phyloP scores from a whole-genome alignment of 2,888 invertebrate species.

The Mimachlamys varia region DNA sequence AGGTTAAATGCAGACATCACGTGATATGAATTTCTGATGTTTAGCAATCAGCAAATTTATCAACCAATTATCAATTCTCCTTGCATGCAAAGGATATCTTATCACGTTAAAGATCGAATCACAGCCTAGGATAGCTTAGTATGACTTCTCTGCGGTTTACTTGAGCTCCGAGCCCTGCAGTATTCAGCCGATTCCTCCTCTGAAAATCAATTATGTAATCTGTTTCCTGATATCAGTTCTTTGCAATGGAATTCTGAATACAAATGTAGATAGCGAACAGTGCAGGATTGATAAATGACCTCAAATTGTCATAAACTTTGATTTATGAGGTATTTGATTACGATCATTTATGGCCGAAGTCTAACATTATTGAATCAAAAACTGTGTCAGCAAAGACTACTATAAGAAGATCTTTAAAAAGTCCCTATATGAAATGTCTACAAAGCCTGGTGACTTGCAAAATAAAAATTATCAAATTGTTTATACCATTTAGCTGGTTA shows the following conservation, averaged over 20 bases:
- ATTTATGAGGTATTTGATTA: not conserved
- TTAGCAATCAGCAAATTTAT: not conserved
- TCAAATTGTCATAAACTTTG: not conserved
- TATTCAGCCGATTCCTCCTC: not conserved
- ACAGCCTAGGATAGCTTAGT: not conserved
- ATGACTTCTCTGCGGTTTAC: not conserved
- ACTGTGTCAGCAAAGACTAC: too few relatives aligned
- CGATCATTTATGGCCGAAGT: too few relatives aligned
- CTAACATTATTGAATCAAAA: too few relatives aligned
- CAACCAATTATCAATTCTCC: conserved; percentile 28
- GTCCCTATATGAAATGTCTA: too few relatives aligned
- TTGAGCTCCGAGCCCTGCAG: not conserved
- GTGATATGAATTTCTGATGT: conserved; percentile 33
- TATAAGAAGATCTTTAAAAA: too few relatives aligned
- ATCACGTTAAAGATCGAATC: not conserved
- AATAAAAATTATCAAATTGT: too few relatives aligned
- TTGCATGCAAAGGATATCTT: conserved; percentile 30
- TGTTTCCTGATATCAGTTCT: not conserved
- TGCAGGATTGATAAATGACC: too few relatives aligned
- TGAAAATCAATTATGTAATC: not conserved
- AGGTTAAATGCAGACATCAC: conserved; percentile 25
- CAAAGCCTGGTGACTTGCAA: too few relatives aligned
- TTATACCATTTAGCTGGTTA: too few relatives aligned
- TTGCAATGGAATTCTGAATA: not conserved
- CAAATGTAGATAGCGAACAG: not conserved